A percentile compares a stretch with the other conserved stretches of the same genome.
phyloP scores from a whole-genome alignment of 2,113 vertebrate species.

The Toxostoma redivivum region DNA sequence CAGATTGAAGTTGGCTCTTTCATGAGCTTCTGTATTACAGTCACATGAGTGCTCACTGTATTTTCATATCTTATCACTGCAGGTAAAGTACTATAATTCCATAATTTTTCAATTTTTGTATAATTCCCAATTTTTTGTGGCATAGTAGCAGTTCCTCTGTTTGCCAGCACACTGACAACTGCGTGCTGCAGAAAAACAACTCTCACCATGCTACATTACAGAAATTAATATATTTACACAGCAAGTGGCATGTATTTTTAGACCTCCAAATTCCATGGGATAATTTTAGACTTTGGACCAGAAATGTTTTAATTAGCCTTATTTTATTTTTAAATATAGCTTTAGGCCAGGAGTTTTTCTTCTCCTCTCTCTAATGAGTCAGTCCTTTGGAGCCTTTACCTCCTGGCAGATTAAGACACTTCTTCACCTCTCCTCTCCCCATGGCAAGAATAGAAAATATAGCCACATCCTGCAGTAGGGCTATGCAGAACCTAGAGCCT shows the following conservation, averaged over 20 bases:
- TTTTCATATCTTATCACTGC: neutral
- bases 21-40: neutral
- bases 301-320: neutral
- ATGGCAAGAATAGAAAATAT: neutral
- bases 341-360: neutral
- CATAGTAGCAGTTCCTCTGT: neutral
- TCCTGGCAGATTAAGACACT: neutral
- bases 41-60: neutral
- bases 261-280: neutral
- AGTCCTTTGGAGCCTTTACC: neutral
- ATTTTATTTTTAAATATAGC: neutral
- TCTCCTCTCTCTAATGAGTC: neutral
- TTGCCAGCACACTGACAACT: neutral
- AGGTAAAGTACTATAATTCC: neutral
- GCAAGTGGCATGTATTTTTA: neutral
- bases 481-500: neutral
- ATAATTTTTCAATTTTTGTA: neutral
- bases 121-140: neutral
- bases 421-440: neutral
- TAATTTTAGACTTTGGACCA: neutral
- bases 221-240: neutral
- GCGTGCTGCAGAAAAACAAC: neutral
- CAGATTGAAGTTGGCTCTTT: neutral
- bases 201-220: rapidly evolving
- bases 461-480: neutral